A percentile compares a stretch with the other conserved stretches of the same genome.
phyloP scores from a whole-genome alignment of 2,113 vertebrate species.

The Bettongia penicillata region DNA sequence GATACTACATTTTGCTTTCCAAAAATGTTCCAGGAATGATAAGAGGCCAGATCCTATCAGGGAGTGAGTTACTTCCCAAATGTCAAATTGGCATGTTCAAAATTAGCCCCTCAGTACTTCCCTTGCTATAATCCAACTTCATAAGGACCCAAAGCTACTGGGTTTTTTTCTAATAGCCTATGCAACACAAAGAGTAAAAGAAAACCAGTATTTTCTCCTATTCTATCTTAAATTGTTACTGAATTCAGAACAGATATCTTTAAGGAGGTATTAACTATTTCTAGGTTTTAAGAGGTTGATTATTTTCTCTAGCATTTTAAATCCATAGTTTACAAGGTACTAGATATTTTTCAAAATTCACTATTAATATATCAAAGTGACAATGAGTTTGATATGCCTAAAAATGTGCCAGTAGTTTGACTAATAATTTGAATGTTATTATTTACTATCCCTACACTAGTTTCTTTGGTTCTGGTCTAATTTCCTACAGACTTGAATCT shows the following conservation, averaged over 20 bases:
- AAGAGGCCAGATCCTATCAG: neutral
- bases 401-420: neutral
- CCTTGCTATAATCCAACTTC: neutral
- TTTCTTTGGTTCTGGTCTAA: neutral
- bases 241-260: neutral
- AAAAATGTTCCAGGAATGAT: neutral
- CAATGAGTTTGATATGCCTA: neutral
- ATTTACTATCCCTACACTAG: neutral
- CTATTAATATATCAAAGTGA: neutral
- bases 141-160: neutral
- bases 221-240: neutral
- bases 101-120: neutral
- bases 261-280: neutral
- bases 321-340: neutral
- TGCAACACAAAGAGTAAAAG: neutral
- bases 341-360: neutral
- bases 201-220: neutral
- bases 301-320: neutral
- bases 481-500: neutral
- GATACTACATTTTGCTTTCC: neutral
- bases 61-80: neutral
- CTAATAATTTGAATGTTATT: neutral
- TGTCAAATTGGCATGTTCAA: neutral
- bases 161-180: neutral
- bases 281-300: neutral